Evolutionary conservation across 2,797 vertebrate genomes (phyloP).

Genomic region (Acrossocheilus wenchowensis): DNA sequence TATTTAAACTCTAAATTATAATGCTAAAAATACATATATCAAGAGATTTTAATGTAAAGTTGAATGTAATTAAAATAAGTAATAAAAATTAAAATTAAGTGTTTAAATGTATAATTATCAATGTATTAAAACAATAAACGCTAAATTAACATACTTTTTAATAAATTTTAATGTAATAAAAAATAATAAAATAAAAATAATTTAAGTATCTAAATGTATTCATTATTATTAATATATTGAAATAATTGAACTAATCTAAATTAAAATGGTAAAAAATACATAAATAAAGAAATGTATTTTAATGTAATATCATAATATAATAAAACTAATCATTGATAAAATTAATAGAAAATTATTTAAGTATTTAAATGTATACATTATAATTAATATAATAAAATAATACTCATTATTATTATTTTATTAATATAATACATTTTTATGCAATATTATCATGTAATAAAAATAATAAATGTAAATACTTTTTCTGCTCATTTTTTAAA

Average conservation of each 20-base stretch:
- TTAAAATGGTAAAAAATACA: neutral
- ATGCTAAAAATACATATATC: neutral
- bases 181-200: neutral
- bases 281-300: neutral
- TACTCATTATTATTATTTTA: neutral
- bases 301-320: neutral
- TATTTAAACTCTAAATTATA: neutral
- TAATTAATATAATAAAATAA: neutral
- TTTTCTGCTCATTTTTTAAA: neutral
- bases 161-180: neutral
- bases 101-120: neutral
- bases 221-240: neutral
- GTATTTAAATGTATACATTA: neutral
- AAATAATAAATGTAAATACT: neutral
- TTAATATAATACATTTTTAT: neutral
- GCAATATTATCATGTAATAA: neutral
- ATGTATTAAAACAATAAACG: neutral
- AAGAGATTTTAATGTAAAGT: neutral
- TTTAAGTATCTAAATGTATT: neutral
- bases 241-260: neutral
- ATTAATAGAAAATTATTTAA: neutral
- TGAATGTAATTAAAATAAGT: neutral
- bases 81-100: neutral
- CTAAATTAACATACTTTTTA: neutral
- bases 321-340: neutral